phyloP scores from a whole-genome alignment of 2,888 invertebrate genomes.

The Disparrhopalites patrizii region DNA sequence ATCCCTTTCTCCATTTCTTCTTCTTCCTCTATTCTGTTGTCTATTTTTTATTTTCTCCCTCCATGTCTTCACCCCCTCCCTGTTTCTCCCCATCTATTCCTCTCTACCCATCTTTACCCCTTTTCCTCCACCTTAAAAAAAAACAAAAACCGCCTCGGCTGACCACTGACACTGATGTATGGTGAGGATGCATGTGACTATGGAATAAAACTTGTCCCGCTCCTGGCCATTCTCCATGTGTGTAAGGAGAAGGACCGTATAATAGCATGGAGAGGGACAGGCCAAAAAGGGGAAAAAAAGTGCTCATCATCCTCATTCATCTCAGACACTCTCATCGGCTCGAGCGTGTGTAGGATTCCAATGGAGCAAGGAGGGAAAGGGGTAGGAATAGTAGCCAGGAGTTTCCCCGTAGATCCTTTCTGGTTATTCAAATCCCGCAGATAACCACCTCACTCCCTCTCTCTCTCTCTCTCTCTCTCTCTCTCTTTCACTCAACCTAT shows the following conservation, averaged over 20 bases:
- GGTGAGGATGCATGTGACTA: slow-evolving; percentile 7
- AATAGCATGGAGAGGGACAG: too few relatives aligned
- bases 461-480: neutral
- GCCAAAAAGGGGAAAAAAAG: too few relatives aligned
- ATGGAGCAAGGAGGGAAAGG: too few relatives aligned
- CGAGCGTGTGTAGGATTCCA: neutral
- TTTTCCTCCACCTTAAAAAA: too few relatives aligned
- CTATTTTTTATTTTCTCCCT: neutral
- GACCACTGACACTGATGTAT: neutral
- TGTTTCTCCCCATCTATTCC: slow-evolving; percentile 1
- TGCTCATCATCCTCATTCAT: slow-evolving; percentile 1
- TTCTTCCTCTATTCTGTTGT: neutral
- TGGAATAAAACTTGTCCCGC: slow-evolving; percentile 32
- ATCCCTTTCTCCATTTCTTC: neutral
- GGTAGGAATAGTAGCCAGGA: too few relatives aligned
- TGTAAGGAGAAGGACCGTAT: too few relatives aligned
- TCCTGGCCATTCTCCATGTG: slow-evolving; percentile 29
- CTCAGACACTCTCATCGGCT: neutral
- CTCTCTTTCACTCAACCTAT: neutral
- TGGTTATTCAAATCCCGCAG: too few relatives aligned
- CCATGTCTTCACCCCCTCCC: neutral
- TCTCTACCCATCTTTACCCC: too few relatives aligned
- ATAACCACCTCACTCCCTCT: neutral
- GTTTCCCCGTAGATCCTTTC: too few relatives aligned
- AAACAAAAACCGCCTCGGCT: too few relatives aligned